Base-by-base conservation (phyloP, 2,888 invertebrate species). In the Endotricha flammealis region DNA sequence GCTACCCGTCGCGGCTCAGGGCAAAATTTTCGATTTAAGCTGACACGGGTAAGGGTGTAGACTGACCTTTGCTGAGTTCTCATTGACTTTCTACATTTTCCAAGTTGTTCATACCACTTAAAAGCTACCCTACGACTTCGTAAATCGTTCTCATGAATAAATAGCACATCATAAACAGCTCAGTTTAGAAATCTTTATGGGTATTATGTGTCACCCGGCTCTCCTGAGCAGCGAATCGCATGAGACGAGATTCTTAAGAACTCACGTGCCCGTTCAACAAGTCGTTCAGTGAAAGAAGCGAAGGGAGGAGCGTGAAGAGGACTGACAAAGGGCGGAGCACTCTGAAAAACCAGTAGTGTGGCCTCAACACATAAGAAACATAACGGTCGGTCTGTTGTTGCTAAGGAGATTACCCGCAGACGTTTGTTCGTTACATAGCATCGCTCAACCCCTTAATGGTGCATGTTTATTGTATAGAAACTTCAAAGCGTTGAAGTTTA, bases 301-400 rank as follows among this genome's bases (percentile, higher is more conserved):
- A 67, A 82, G 79, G 85, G 85, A 81, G 83, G 86, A 81, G 86
- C 79, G 63, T 61, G 45, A 49, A 59, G 69, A 75, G 75, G 67
- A 67, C 64, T 66, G 52, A 58, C 56, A 60, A 64, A 75, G 73
- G 76, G 83, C 79, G 82, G 82, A 72, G 74, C 74, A 66, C 65
- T 65, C 52, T 64, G 61, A 65, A 76, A 79, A 81, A 78, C 79
- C 71, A 73, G 80, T 78, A 70, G 60, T 67, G 66, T 70, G 68
- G 67, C 67, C 66, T 72, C 58, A 67, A 64, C 69, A 70, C 64
- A 73, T 74, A 72, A 68, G 58, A 64, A 54, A 63, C 55, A 58
- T 72, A 80, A 82, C 81, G 74, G 79, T 64, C 67, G 55, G 50
- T 54, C 51, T 63, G 53, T 64, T 69, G 79, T 82, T 76, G 68